Evolutionary conservation across 2,888 invertebrate species (phyloP), one percentile per base, ranked within the genome.

Genomic region (Oegoconia quadripuncta): DNA sequence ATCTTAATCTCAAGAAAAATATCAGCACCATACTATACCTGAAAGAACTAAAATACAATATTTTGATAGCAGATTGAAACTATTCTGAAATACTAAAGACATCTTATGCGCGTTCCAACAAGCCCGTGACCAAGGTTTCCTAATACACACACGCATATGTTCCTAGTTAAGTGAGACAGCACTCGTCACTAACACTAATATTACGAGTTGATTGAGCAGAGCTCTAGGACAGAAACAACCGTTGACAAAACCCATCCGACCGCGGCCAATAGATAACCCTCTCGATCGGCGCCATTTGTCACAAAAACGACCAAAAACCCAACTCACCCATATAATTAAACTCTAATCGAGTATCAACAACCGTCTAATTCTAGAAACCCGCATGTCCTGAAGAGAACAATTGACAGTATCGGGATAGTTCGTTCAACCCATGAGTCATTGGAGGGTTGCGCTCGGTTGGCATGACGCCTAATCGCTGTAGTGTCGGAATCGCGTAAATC

Each of bases 301-400:
- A 32, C 39, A 40, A 48, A 48, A 45, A 48, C 41, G 36, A 48
- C 32, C 39, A 42, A 38, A 43, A 43, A 42, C 30, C 29, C 41
- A 41, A 22, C 27, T 37, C 41, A 26, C 46, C 37, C 43, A 41
- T 40, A 47, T 39, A 46, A 52, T 50, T 51, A 46, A 37, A 44
- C 38, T 32, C 34, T 42, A 46, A 46, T 45, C 30, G 28, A 26
- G 43, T 42, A 45, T 46, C 49, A 47, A 39, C 41, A 47, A 42
- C 39, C 50, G 48, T 48, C 46, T 51, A 57, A 54, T 54, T 54
- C 52, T 52, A 46, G 54, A 75, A 67, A 62, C 79, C 79, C 81
- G 81, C 82, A 80, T 82, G 72, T 63, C 62, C 64, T 78, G 74
- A 76, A 76, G 80, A 83, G 81, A 83, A 83, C 84, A 82, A 84